Percentiles rank a stretch among this genome's conserved stretches.
phyloP scores from a whole-genome alignment of 2,888 invertebrate species.

The Entomobrya multifasciata region DNA sequence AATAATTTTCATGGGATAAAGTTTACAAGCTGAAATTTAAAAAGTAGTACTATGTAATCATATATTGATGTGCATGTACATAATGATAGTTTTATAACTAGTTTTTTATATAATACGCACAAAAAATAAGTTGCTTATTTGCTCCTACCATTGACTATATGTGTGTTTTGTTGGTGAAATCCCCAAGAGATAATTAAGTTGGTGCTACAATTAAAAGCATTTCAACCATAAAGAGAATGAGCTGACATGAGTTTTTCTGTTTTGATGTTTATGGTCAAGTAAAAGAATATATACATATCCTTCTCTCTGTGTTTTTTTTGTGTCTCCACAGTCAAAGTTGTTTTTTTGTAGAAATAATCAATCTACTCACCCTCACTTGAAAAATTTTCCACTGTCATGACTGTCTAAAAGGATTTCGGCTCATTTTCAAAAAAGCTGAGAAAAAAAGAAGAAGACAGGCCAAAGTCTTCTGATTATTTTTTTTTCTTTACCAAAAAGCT shows the following conservation, averaged over 20 bases:
- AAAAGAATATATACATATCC: slow-evolving; percentile 3
- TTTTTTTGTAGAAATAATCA: slow-evolving; percentile 39
- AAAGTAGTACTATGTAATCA: no score
- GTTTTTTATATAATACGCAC: not conserved
- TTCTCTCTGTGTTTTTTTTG: not conserved
- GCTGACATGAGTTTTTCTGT: slow-evolving; percentile 19
- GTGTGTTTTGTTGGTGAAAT: slow-evolving; percentile 19
- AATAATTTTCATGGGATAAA: slow-evolving; percentile 5
- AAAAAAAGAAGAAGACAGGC: slow-evolving; percentile 58
- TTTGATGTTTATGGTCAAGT: slow-evolving; percentile 36
- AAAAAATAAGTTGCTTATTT: not conserved
- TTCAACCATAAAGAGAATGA: slow-evolving; percentile 14
- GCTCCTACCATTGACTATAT: no score
- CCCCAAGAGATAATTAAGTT: slow-evolving; percentile 19
- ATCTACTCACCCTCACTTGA: slow-evolving; percentile 30
- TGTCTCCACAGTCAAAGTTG: slow-evolving; percentile 20
- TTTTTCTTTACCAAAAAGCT: slow-evolving; percentile 37
- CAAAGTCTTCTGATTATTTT: slow-evolving; percentile 63
- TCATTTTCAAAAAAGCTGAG: slow-evolving; percentile 53
- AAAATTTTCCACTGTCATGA: slow-evolving; percentile 60
- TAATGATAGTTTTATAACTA: not conserved
- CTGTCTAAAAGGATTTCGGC: slow-evolving; percentile 63
- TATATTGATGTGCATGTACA: not conserved
- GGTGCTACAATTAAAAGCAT: slow-evolving; percentile 27
- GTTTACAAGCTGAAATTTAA: not conserved